A percentile compares a stretch with the other conserved stretches of the same genome.
phyloP scores from a whole-genome alignment of 2,113 vertebrate species.

The Cynoglossus semilaevis region DNA sequence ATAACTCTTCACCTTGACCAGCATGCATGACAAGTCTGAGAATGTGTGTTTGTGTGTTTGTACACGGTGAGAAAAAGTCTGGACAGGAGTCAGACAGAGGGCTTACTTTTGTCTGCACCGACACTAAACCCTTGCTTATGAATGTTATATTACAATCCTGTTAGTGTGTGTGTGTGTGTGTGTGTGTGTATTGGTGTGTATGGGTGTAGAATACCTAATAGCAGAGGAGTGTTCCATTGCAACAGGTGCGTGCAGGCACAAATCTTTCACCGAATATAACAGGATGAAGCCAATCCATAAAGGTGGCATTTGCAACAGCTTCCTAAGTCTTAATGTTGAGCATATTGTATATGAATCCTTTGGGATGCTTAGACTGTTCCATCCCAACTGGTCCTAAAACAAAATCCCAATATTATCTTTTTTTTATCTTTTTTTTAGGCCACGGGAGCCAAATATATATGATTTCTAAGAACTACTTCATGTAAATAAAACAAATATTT shows the following conservation, averaged over 20 bases:
- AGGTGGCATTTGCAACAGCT: slow-evolving; percentile 33
- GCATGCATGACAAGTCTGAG: slow-evolving; percentile 35
- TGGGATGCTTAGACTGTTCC: slow-evolving; percentile 22
- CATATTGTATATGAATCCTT: slow-evolving; percentile 6
- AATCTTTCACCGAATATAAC: slow-evolving; percentile 23
- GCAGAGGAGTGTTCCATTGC: not conserved
- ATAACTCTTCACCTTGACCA: slow-evolving; percentile 58
- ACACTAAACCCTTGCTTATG: slow-evolving; percentile 45
- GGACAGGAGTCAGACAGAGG: slow-evolving; percentile 48
- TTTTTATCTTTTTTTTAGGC: too few species aligned
- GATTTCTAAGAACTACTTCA: slow-evolving; percentile 22
- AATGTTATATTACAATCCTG: slow-evolving; percentile 42
- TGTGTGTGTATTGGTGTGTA: slow-evolving; percentile 30
- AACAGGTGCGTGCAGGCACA: slow-evolving; percentile 44
- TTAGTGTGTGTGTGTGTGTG: slow-evolving; percentile 19
- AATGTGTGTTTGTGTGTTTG: slow-evolving; percentile 17
- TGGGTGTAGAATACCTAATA: slow-evolving; percentile 21
- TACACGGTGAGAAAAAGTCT: slow-evolving; percentile 55
- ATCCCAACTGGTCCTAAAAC: not conserved
- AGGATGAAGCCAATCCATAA: slow-evolving; percentile 36
- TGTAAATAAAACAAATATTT: slow-evolving; percentile 23
- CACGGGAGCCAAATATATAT: too few species aligned
- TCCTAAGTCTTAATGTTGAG: slow-evolving; percentile 46
- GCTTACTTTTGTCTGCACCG: slow-evolving; percentile 46
- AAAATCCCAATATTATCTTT: slow-evolving; percentile 9